Conservation (phyloP, 2,888 invertebrate genomes). For the Periphyllus acericola region DNA sequence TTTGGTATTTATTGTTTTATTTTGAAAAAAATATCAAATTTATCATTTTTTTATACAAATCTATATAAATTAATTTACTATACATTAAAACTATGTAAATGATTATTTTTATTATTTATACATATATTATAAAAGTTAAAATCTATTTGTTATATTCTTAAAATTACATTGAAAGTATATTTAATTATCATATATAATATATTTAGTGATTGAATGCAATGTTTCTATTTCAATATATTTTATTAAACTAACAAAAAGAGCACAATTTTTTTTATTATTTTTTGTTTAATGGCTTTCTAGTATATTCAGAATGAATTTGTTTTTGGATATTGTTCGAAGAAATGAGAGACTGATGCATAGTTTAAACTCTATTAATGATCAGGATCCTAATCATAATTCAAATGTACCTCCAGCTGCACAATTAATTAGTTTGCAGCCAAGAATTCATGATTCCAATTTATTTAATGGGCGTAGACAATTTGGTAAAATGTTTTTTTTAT, state of each 20-base stretch:
- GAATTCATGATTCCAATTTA: background rate
- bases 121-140: too few relatives aligned
- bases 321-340: slow-evolving; percentile 31
- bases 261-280: too few relatives aligned
- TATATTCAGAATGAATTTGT: slow-evolving; percentile 20
- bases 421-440: background rate
- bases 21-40: too few relatives aligned
- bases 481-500: slow-evolving; percentile 17
- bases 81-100: too few relatives aligned
- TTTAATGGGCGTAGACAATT: background rate
- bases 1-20: too few relatives aligned
- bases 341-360: background rate
- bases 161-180: too few relatives aligned
- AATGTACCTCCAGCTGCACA: background rate
- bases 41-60: too few relatives aligned
- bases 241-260: background rate
- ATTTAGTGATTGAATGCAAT: too few relatives aligned
- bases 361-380: background rate
- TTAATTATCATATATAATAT: too few relatives aligned
- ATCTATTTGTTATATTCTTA: too few relatives aligned
- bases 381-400: background rate
- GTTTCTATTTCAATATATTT: background rate
- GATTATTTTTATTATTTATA: too few relatives aligned
- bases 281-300: background rate
- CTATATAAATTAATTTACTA: too few relatives aligned